A percentile compares a stretch with the other conserved stretches of the same genome.
phyloP scores from a whole-genome alignment of 2,888 invertebrate species.

The Sussaba pulchella region DNA sequence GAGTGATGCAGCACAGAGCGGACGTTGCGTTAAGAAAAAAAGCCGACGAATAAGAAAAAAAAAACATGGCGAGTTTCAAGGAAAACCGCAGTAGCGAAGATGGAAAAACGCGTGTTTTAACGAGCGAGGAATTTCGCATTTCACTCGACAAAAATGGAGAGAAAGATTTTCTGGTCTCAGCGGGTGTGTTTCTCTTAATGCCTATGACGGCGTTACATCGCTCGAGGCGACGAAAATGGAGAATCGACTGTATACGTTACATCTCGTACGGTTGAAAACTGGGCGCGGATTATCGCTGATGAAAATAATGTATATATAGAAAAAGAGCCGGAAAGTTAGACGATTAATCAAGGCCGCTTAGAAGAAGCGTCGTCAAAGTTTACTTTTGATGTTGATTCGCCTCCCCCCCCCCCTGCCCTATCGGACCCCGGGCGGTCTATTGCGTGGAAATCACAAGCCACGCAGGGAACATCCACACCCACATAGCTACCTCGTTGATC shows the following conservation, averaged over 20 bases:
- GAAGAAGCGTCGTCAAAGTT: slow-evolving; percentile 20
- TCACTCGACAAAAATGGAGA: slow-evolving; percentile 72
- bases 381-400: slow-evolving; percentile 3
- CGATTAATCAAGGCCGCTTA: slow-evolving; percentile 29
- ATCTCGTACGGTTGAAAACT: neutral
- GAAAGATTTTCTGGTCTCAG: slow-evolving; percentile 65
- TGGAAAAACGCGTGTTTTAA: slow-evolving; percentile 28
- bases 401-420: neutral
- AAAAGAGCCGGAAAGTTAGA: slow-evolving; percentile 2
- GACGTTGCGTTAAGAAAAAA: slow-evolving; percentile 16
- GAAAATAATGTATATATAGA: slow-evolving; percentile 25
- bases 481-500: slow-evolving; percentile 31
- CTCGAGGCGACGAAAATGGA: slow-evolving; percentile 12
- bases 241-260: slow-evolving; percentile 1
- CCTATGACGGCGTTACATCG: neutral
- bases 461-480: slow-evolving; percentile 38
- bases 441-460: slow-evolving; percentile 19
- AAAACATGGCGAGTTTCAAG: slow-evolving; percentile 68
- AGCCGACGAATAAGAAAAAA: slow-evolving; percentile 27
- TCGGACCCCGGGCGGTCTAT: neutral
- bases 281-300: slow-evolving; percentile 18
- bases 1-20: slow-evolving; percentile 13
- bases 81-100: slow-evolving; percentile 71
- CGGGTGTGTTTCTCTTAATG: slow-evolving; percentile 4
- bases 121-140: slow-evolving; percentile 66